These are phyloP conservation scores for Pteropus alecto DNA, from an alignment of 2,113 vertebrate genomes.

Conservation along the genomic window DNA sequence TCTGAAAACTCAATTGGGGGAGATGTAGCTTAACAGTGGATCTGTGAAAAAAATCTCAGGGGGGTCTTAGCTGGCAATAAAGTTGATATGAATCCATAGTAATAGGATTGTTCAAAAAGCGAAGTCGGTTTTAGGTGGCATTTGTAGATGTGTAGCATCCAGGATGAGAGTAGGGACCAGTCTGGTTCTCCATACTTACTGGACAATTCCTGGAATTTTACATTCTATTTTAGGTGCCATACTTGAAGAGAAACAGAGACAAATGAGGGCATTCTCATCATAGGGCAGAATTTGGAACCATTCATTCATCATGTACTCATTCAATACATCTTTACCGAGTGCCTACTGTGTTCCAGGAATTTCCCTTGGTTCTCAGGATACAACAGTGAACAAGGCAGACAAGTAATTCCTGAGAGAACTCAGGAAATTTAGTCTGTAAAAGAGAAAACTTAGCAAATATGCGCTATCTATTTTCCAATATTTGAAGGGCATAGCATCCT, in stretches of 20 bases:
- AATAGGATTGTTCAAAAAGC: conserved; percentile 36
- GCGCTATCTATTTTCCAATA: background rate
- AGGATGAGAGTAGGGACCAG: background rate
- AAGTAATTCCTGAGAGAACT: background rate
- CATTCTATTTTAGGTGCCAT: background rate
- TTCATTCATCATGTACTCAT: background rate
- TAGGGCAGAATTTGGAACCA: background rate
- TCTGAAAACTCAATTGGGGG: conserved; percentile 53
- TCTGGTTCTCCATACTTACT: background rate
- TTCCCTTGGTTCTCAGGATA: background rate
- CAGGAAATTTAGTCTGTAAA: background rate
- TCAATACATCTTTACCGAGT: background rate
- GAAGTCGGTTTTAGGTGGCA: conserved; percentile 13
- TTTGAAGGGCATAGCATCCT: background rate
- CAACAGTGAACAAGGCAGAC: background rate
- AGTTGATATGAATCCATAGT: conserved; percentile 47
- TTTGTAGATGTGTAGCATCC: background rate
- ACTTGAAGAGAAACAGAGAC: background rate
- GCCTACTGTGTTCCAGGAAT: background rate
- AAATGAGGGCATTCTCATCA: background rate
- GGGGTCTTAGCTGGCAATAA: conserved; percentile 17
- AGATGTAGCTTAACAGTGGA: conserved; percentile 52
- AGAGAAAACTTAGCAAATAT: background rate
- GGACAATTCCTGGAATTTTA: background rate
- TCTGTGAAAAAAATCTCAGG: conserved; percentile 35